Percentiles rank a stretch among this genome's conserved stretches.
phyloP scores from a whole-genome alignment of 2,797 vertebrate species.

The Mormyrus proboscirostris region DNA sequence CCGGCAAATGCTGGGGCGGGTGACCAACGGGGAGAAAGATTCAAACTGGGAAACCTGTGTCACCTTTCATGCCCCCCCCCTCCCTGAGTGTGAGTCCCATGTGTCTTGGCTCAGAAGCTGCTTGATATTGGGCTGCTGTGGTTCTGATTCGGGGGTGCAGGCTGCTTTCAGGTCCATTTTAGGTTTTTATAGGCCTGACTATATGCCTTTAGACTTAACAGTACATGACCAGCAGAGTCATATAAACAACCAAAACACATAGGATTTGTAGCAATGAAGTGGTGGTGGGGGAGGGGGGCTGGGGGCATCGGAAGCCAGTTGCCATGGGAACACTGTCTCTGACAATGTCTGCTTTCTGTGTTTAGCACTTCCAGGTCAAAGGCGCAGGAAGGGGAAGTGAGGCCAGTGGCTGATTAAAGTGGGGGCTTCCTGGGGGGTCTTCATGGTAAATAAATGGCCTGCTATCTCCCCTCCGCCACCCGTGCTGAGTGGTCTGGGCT shows the following conservation, averaged over 20 bases:
- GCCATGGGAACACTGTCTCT: neutral
- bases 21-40: neutral
- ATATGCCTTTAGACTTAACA: neutral
- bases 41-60: neutral
- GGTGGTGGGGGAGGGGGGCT: no score
- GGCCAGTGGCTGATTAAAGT: neutral
- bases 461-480: neutral
- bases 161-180: neutral
- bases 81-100: neutral
- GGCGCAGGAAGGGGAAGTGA: neutral
- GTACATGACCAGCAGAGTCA: neutral
- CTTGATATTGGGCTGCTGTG: neutral
- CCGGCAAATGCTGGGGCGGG: slow-evolving; percentile 32
- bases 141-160: neutral
- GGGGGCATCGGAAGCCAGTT: neutral
- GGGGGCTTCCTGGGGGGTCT: neutral
- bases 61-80: neutral
- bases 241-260: neutral
- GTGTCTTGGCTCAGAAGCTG: neutral
- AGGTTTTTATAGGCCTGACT: neutral
- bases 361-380: slow-evolving; percentile 12
- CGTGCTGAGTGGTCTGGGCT: neutral
- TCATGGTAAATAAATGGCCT: neutral
- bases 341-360: slow-evolving; percentile 6
- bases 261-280: neutral